Percentiles rank a stretch among this genome's conserved stretches.
phyloP scores from a whole-genome alignment of 2,113 vertebrate genomes.

The Campylomormyrus numenius region DNA sequence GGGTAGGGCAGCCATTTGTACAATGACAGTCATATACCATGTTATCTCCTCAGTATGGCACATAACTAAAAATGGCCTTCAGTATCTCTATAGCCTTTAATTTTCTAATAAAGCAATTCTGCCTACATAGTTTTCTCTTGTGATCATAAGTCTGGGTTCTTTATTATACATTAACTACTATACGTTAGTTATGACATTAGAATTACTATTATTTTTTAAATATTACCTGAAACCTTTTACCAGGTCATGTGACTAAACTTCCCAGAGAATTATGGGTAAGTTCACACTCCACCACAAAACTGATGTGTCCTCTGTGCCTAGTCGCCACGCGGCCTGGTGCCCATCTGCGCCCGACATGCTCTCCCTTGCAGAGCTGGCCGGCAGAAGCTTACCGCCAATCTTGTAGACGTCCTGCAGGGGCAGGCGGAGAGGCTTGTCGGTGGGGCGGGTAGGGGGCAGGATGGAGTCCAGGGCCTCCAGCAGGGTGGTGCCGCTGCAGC shows the following conservation, averaged over 20 bases:
- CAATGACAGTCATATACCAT: not conserved
- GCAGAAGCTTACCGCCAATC: slow-evolving; percentile 54
- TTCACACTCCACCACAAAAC: not conserved
- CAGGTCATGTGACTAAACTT: not conserved
- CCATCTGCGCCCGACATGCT: not conserved
- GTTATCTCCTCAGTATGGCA: not conserved
- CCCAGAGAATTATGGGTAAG: slow-evolving; percentile 7
- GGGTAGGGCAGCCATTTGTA: not conserved
- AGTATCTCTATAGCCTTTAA: not conserved
- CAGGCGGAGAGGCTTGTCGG: slow-evolving; percentile 60
- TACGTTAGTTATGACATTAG: not conserved
- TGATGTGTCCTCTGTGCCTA: not conserved
- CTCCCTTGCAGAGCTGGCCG: not conserved
- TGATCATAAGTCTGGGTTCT: not conserved
- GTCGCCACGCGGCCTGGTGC: not conserved
- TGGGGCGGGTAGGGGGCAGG: slow-evolving; percentile 57
- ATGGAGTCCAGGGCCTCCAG: slow-evolving; percentile 69
- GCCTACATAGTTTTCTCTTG: not conserved
- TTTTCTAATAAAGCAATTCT: not conserved
- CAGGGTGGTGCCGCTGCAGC: slow-evolving; percentile 52
- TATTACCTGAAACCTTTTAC: not conserved
- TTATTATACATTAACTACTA: not conserved
- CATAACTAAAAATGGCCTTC: not conserved
- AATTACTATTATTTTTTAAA: not conserved
- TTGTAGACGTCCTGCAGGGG: slow-evolving; percentile 70